Evolutionary conservation across 1,140 invertebrate species (phyloP).

Genomic region (Bombus vancouverensis): DNA sequence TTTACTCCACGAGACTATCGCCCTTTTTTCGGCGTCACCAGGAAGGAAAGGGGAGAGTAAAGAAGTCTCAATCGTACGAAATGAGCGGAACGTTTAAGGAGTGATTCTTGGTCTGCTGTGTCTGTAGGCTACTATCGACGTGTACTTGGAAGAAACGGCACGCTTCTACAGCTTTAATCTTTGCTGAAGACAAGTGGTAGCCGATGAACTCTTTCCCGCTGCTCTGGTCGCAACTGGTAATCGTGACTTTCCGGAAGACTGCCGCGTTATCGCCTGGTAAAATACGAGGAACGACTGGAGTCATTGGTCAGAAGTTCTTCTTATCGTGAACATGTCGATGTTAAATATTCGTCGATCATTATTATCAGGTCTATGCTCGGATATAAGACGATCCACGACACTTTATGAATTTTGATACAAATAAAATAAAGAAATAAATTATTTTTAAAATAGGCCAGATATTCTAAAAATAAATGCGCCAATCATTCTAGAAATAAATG

Average conservation of each 20-base stretch:
- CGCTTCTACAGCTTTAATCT: slow-evolving; percentile 24
- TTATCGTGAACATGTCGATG: not conserved
- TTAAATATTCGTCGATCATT: not conserved
- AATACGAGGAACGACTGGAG: not conserved
- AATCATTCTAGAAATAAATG: not conserved
- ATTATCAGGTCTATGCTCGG: not conserved
- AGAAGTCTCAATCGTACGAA: slow-evolving; percentile 26
- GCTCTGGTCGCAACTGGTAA: not conserved
- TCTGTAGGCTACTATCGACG: not conserved
- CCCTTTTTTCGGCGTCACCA: not conserved
- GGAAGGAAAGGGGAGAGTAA: not conserved
- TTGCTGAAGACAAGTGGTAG: no score
- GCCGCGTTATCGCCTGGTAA: not conserved
- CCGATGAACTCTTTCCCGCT: not conserved
- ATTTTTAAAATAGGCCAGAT: not conserved
- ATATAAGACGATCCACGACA: not conserved
- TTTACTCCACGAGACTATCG: slow-evolving; percentile 11
- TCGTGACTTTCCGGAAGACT: not conserved
- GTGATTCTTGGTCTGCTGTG: no score
- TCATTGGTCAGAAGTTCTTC: not conserved
- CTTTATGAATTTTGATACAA: not conserved
- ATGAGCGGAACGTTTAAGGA: not conserved
- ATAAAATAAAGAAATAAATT: no score
- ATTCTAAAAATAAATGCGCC: not conserved
- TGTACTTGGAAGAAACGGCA: not conserved